Evolutionary conservation across 2,797 vertebrate genomes (phyloP).

Genomic region (Sparus aurata): DNA sequence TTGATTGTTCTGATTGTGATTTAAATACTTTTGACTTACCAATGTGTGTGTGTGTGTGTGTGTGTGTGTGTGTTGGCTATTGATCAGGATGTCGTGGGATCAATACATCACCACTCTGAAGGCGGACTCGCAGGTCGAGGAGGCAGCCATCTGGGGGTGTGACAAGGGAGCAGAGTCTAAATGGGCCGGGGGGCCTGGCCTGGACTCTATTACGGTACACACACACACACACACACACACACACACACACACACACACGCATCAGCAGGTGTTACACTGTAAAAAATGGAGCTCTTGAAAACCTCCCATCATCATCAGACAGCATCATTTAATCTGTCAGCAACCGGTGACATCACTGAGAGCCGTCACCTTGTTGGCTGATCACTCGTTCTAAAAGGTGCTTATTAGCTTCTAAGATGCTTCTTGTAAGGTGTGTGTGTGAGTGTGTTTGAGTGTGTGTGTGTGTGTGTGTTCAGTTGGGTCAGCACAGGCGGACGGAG

Average conservation of each 20-base stretch:
- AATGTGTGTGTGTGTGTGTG: slow-evolving; percentile 9
- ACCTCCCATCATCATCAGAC: background rate
- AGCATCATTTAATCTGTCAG: background rate
- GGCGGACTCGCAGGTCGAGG: rapidly evolving
- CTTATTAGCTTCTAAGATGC: no score
- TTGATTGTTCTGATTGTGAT: background rate
- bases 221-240: slow-evolving; percentile 35
- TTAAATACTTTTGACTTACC: background rate
- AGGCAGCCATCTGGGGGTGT: background rate
- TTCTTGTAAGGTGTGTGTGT: no score
- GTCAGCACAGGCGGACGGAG: slow-evolving; percentile 15
- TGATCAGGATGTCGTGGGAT: slow-evolving; percentile 45
- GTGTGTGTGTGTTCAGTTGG: no score
- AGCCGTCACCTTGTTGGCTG: background rate
- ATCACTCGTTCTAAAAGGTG: background rate
- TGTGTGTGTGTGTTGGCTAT: background rate
- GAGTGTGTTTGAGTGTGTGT: no score
- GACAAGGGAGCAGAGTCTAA: rapidly evolving
- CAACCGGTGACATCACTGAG: background rate
- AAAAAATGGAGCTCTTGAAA: background rate
- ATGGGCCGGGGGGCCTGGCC: rapidly evolving
- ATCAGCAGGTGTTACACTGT: background rate
- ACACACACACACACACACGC: slow-evolving; percentile 21
- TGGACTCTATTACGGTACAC: background rate
- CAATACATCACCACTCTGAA: rapidly evolving